Conservation (phyloP, 2,888 invertebrate species). For the Drosophila bunnanda region DNA sequence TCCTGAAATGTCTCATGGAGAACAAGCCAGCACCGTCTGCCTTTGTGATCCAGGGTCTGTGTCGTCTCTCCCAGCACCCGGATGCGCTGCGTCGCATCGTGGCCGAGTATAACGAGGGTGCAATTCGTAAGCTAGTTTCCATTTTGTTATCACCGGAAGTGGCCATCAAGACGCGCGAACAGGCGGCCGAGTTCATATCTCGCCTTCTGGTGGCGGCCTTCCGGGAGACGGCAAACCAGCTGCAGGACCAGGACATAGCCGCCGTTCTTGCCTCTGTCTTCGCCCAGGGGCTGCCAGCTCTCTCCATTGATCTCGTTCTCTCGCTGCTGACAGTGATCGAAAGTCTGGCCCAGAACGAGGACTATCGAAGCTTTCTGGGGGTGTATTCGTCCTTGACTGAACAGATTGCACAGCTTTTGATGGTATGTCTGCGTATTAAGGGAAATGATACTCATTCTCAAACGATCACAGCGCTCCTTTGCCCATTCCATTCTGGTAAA, state of each 20-base stretch:
- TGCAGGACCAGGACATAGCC: slow-evolving; percentile 55
- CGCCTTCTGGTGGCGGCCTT: slow-evolving; percentile 65
- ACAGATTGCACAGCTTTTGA: slow-evolving; percentile 69
- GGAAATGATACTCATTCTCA: neutral
- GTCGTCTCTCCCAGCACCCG: slow-evolving; percentile 67
- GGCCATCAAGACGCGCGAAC: slow-evolving; percentile 70
- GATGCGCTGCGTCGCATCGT: slow-evolving; percentile 64
- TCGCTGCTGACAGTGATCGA: slow-evolving; percentile 71
- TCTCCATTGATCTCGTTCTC: slow-evolving; percentile 74
- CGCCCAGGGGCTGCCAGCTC: slow-evolving; percentile 54
- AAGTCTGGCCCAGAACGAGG: slow-evolving; percentile 70
- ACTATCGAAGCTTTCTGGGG: slow-evolving; percentile 61
- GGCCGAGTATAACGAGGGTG: slow-evolving; percentile 52
- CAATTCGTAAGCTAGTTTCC: slow-evolving; percentile 52
- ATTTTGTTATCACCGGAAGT: slow-evolving; percentile 48
- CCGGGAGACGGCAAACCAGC: slow-evolving; percentile 51
- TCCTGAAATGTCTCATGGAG: slow-evolving; percentile 68
- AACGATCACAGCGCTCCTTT: slow-evolving; percentile 50
- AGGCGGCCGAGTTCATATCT: slow-evolving; percentile 65
- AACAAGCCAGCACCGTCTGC: slow-evolving; percentile 55
- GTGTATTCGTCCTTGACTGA: slow-evolving; percentile 41
- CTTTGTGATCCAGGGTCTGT: slow-evolving; percentile 69
- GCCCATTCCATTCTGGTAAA: slow-evolving; percentile 75
- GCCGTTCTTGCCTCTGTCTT: slow-evolving; percentile 54
- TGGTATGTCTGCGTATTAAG: slow-evolving; percentile 51